Conservation (phyloP, 2,113 vertebrate species). For the Apodemus speciosus region DNA sequence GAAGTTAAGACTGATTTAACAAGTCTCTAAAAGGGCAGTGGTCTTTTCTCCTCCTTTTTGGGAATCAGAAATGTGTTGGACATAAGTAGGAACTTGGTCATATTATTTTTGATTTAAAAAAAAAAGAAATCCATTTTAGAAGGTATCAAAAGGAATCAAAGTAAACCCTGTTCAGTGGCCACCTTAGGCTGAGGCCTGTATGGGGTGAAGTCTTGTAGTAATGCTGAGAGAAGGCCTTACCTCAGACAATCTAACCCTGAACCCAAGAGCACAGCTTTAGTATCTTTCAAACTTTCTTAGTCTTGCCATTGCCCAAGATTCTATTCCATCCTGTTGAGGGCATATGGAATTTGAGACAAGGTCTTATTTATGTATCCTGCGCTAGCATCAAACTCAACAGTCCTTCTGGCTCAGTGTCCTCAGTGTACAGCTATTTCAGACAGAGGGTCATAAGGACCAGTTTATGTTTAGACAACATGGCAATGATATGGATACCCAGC, state of each 20-base stretch:
- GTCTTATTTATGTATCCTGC: background rate
- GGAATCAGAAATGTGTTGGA: constrained; percentile 6
- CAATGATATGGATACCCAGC: background rate
- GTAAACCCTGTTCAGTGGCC: background rate
- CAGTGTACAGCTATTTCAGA: background rate
- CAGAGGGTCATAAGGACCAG: background rate
- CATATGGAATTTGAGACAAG: background rate
- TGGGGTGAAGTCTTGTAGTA: background rate
- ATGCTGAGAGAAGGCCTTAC: background rate
- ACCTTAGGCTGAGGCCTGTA: background rate
- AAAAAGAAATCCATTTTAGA: background rate
- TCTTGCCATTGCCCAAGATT: background rate
- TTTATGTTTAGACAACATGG: background rate
- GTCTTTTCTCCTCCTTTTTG: background rate
- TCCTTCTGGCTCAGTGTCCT: background rate
- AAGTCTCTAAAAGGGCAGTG: background rate
- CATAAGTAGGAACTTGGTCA: background rate
- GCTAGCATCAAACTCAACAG: background rate
- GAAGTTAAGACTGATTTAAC: background rate
- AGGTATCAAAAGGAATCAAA: background rate
- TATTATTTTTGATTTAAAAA: background rate
- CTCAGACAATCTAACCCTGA: background rate
- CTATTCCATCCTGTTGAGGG: background rate
- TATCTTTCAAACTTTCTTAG: constrained; percentile 11
- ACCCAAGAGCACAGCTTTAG: background rate